Evolutionary conservation across 2,113 vertebrate genomes (phyloP).

Genomic region (Xenotilapia caudafasciata): DNA sequence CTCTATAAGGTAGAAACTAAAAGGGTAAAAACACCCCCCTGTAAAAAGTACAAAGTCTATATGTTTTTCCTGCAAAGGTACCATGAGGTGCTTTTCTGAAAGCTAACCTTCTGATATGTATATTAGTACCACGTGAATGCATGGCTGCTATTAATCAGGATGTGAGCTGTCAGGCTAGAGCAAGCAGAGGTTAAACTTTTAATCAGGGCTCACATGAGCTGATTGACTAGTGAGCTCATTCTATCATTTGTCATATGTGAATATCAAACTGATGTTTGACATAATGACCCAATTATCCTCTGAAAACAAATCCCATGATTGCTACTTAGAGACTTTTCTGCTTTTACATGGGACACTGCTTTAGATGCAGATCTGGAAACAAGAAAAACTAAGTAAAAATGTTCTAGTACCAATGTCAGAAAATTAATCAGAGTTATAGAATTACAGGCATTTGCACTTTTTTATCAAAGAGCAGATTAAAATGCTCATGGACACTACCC

Average conservation of each 20-base stretch:
- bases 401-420: background rate
- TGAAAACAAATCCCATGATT: constrained; percentile 2
- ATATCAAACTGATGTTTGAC: background rate
- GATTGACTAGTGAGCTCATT: background rate
- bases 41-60: background rate
- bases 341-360: background rate
- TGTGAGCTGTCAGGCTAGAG: background rate
- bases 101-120: background rate
- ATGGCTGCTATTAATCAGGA: background rate
- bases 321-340: background rate
- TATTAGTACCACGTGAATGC: background rate
- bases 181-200: background rate
- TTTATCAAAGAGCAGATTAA: background rate
- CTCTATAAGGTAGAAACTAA: background rate
- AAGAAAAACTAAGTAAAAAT: background rate
- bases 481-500: background rate
- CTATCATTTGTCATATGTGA: background rate
- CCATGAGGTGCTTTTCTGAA: background rate
- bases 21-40: background rate
- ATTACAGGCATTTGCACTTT: background rate
- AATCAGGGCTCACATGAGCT: background rate
- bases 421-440: background rate
- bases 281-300: background rate
- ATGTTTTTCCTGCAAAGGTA: background rate
- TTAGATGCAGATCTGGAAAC: background rate